Evolutionary conservation across 2,113 vertebrate species (phyloP).

Genomic region (Pagrus major): DNA sequence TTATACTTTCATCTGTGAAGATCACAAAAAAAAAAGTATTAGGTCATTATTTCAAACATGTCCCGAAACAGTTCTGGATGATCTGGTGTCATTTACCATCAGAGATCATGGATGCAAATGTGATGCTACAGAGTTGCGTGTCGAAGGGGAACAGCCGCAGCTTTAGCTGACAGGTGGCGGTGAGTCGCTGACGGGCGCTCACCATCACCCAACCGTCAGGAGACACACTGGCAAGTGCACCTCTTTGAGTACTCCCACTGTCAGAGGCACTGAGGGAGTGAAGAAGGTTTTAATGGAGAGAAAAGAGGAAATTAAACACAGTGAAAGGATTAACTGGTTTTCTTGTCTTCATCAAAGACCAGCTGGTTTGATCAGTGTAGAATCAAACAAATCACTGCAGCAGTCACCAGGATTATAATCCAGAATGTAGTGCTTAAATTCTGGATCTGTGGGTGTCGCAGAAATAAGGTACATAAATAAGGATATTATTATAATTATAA

Average conservation of each 20-base stretch:
- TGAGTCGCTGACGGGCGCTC: conserved; percentile 5
- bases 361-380: no score
- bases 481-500: no score
- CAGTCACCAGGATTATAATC: no score
- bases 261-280: conserved; percentile 53
- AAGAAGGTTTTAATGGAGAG: neutral
- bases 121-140: conserved; percentile 52
- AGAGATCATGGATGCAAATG: conserved; percentile 22
- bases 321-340: neutral
- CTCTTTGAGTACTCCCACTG: neutral
- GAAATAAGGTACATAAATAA: no score
- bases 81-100: neutral
- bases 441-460: no score
- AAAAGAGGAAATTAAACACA: neutral
- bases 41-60: neutral
- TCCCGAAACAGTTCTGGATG: neutral
- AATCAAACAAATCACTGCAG: no score
- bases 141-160: conserved; percentile 76
- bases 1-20: neutral
- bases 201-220: accelerated
- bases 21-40: neutral
- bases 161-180: conserved; percentile 60
- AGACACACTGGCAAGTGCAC: neutral
- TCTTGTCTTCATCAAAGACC: neutral
- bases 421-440: no score